Conservation (phyloP, 2,797 vertebrate species). For the Petrocephalus sullivani region DNA sequence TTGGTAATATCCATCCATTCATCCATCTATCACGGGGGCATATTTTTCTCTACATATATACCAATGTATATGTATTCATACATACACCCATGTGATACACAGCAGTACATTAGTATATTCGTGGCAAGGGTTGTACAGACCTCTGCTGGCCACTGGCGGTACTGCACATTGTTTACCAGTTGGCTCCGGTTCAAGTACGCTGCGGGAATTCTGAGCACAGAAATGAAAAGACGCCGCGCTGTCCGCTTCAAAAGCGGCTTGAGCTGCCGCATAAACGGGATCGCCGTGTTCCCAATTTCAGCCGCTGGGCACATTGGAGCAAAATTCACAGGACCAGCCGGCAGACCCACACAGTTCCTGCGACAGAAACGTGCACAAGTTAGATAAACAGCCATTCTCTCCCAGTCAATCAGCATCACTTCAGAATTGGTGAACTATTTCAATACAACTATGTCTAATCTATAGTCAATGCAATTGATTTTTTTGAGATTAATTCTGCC, state of each 20-base stretch:
- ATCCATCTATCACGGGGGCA: background rate
- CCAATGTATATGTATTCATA: background rate
- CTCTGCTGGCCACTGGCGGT: constrained; percentile 51
- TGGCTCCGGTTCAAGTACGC: background rate
- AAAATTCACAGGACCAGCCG: background rate
- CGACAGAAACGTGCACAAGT: too few species aligned
- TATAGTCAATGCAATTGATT: background rate
- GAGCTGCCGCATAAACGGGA: background rate
- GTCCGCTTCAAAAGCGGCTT: background rate
- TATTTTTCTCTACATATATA: background rate
- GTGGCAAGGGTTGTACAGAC: constrained; percentile 27
- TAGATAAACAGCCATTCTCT: background rate
- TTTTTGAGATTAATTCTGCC: constrained; percentile 22
- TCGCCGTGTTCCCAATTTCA: background rate
- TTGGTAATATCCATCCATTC: background rate
- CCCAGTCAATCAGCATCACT: background rate
- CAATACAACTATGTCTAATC: background rate
- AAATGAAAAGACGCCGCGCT: background rate
- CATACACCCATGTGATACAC: background rate
- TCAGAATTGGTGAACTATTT: background rate
- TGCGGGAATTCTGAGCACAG: constrained; percentile 19
- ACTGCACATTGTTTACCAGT: constrained; percentile 63
- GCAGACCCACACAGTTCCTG: background rate
- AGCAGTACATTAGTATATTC: background rate
- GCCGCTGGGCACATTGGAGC: background rate